Percentiles rank a stretch among this genome's conserved stretches.
These are phyloP conservation scores for Diorhabda elongata DNA, from an alignment of 1,140 invertebrate species.

Conservation along the genomic window DNA sequence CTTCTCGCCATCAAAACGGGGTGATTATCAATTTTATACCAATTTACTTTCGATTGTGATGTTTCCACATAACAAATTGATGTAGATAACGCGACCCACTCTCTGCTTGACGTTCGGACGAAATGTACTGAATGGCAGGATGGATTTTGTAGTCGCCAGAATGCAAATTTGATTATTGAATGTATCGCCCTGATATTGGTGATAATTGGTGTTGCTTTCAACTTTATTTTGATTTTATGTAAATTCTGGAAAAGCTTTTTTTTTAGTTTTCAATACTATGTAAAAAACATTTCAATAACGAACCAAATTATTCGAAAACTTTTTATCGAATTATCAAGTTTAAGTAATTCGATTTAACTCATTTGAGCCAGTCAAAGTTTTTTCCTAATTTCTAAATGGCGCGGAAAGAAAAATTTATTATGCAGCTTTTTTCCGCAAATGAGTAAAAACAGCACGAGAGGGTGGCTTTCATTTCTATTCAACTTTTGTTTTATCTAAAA, in stretches of 20 bases:
- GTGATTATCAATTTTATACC: conserved; percentile 49
- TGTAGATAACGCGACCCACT: conserved; percentile 4
- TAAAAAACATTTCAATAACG: no score
- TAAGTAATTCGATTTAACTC: conserved; percentile 25
- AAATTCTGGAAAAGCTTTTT: no score
- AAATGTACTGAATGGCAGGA: conserved; percentile 1
- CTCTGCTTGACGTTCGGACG: conserved; percentile 8
- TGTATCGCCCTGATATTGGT: conserved; percentile 1
- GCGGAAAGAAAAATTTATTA: no score
- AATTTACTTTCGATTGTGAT: conserved; percentile 46
- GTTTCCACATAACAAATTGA: conserved; percentile 26
- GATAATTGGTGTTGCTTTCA: background rate
- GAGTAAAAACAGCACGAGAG: no score
- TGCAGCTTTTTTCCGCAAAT: no score
- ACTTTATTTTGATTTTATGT: no score
- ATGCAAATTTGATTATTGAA: conserved; percentile 11
- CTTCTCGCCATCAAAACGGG: conserved; percentile 18
- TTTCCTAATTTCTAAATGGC: no score
- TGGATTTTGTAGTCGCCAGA: conserved; percentile 1
- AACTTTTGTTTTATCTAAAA: no score
- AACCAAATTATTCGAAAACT: conserved; percentile 9
- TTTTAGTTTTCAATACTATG: no score
- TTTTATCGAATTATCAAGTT: conserved; percentile 31
- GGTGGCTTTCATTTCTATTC: no score
- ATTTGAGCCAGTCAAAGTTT: background rate